Conservation (phyloP, 2,113 vertebrate genomes). For the Zosterops borbonicus region DNA sequence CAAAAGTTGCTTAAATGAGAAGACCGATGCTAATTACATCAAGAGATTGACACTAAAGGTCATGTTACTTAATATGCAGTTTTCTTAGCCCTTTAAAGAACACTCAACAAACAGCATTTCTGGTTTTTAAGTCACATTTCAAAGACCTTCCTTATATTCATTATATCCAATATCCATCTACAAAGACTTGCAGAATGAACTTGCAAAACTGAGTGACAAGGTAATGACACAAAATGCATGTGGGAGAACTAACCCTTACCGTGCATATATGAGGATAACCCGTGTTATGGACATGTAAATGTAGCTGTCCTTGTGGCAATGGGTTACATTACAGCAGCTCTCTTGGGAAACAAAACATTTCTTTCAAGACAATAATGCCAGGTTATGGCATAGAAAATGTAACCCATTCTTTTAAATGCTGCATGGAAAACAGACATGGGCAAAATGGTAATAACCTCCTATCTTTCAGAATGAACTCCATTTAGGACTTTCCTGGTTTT, state of each 20-base stretch:
- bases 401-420: background rate
- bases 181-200: background rate
- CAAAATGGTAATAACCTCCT: background rate
- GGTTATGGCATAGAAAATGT: background rate
- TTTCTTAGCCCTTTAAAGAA: constrained; percentile 10
- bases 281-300: background rate
- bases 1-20: background rate
- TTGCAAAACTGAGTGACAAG: background rate
- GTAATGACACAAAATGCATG: background rate
- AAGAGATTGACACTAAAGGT: constrained; percentile 22
- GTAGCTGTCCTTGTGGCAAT: background rate
- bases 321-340: background rate
- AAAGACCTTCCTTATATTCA: background rate
- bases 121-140: background rate
- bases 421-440: background rate
- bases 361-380: background rate
- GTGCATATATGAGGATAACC: background rate
- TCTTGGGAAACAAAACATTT: background rate
- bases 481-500: background rate
- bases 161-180: background rate
- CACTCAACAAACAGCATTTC: background rate
- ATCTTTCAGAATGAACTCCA: background rate
- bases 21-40: background rate
- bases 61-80: background rate
- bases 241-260: background rate